A percentile compares a stretch with the other conserved stretches of the same genome.
Evolutionary conservation across 2,797 vertebrate species (phyloP).

Genomic region (Oryzias dopingdopingensis): DNA sequence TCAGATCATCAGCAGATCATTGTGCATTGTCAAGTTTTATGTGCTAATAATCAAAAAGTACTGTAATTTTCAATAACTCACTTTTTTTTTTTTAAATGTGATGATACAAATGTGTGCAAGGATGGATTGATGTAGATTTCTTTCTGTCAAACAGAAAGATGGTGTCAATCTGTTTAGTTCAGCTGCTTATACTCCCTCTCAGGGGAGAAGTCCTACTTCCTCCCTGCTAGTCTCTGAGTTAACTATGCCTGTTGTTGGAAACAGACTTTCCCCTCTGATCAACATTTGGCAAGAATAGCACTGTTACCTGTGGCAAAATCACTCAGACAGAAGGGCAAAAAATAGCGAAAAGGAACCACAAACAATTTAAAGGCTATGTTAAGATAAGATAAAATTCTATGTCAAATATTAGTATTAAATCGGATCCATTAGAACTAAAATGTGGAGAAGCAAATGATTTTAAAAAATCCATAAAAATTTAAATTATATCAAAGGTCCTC

Average conservation of each 20-base stretch:
- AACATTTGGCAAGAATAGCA: conserved; percentile 59
- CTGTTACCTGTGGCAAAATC: conserved; percentile 50
- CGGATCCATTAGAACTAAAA: no score
- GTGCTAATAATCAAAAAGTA: not conserved
- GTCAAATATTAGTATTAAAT: not conserved
- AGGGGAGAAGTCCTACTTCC: conserved; percentile 61
- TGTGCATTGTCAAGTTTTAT: conserved; percentile 15
- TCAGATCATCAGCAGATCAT: no score
- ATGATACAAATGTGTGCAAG: not conserved
- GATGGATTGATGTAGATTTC: conserved; percentile 8
- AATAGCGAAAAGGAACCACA: conserved; percentile 29
- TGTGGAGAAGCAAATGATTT: no score
- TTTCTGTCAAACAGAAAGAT: conserved; percentile 31
- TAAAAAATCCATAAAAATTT: no score
- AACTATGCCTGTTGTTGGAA: conserved; percentile 38
- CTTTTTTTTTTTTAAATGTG: not conserved
- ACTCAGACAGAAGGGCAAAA: conserved; percentile 41
- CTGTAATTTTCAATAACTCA: no score
- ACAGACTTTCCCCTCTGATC: conserved; percentile 54
- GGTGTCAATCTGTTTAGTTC: conserved; percentile 36
- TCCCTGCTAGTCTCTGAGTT: conserved; percentile 31
- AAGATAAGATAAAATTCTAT: not conserved
- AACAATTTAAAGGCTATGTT: not conserved
- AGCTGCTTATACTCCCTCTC: conserved; percentile 49
- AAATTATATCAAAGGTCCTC: no score